phyloP scores from a whole-genome alignment of 2,113 vertebrate genomes.

The Bubo scandiacus region DNA sequence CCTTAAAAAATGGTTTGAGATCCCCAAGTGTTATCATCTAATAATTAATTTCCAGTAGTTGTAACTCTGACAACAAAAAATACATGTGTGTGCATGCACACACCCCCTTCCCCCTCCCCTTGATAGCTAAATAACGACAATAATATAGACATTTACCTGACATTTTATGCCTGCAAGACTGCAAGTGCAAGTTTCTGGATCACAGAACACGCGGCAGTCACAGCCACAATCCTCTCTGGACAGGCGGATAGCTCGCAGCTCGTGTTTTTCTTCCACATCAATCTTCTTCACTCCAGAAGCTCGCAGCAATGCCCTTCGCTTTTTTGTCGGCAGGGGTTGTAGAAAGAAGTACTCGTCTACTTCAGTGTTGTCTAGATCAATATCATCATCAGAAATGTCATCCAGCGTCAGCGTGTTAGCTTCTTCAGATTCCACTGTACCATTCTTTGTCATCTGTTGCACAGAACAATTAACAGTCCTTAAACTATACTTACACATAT shows the following conservation, averaged over 20 bases:
- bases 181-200: slow-evolving; percentile 96
- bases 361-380: slow-evolving; percentile 97
- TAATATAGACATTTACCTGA: slow-evolving; percentile 80
- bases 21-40: background rate
- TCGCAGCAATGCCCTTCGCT: slow-evolving; percentile 88
- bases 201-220: slow-evolving; percentile 94
- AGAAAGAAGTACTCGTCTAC: slow-evolving; percentile 99
- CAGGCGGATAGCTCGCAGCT: slow-evolving; percentile 91
- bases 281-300: slow-evolving; percentile 97
- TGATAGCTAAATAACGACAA: background rate
- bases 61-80: background rate
- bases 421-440: slow-evolving; percentile 93
- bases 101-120: background rate
- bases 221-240: slow-evolving; percentile 97
- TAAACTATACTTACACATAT: accelerated
- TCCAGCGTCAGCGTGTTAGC: slow-evolving; percentile 91
- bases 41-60: background rate
- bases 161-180: slow-evolving; percentile 98
- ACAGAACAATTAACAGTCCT: background rate
- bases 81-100: accelerated
- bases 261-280: slow-evolving; percentile 96
- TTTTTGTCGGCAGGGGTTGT: slow-evolving; percentile 95
- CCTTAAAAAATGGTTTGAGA: background rate
- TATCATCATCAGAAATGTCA: slow-evolving; percentile 97
- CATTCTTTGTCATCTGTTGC: slow-evolving; percentile 93